These are phyloP conservation scores for Cataglyphis livida DNA, from an alignment of 2,888 invertebrate genomes.

Conservation along the genomic window DNA sequence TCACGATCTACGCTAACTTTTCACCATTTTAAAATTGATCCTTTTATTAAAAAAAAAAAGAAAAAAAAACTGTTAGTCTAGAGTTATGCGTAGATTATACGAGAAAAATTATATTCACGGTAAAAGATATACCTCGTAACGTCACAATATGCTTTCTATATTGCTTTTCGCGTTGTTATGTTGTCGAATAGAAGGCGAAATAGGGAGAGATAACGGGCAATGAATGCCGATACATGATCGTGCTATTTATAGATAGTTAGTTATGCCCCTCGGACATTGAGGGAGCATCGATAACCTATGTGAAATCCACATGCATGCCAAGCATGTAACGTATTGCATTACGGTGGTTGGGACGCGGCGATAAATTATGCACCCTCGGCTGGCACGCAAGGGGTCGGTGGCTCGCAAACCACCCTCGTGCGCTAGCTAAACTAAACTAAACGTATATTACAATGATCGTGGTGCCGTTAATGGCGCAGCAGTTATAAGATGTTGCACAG, in stretches of 20 bases:
- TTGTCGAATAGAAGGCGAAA: neutral
- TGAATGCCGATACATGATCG: constrained; percentile 74
- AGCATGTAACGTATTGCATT: constrained; percentile 78
- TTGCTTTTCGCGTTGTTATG: neutral
- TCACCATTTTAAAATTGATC: neutral
- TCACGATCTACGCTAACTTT: neutral
- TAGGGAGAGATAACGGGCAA: constrained; percentile 45
- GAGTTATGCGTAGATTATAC: neutral
- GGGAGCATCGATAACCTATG: constrained; percentile 75
- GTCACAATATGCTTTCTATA: neutral
- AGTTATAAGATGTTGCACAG: constrained; percentile 82
- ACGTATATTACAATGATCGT: constrained; percentile 84
- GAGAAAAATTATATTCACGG: neutral
- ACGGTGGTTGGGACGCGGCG: constrained; percentile 75
- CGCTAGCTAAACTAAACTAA: constrained; percentile 82
- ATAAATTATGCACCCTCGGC: constrained; percentile 85
- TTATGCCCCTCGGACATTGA: constrained; percentile 68
- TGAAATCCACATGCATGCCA: constrained; percentile 77
- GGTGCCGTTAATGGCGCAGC: constrained; percentile 82
- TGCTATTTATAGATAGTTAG: constrained; percentile 74
- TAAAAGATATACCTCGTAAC: neutral
- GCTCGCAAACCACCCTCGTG: constrained; percentile 65
- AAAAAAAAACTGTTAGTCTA: neutral
- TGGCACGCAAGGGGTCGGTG: constrained; percentile 67
- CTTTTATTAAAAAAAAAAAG: neutral